phyloP scores from a whole-genome alignment of 2,113 vertebrate species.

The Hippolais icterina region DNA sequence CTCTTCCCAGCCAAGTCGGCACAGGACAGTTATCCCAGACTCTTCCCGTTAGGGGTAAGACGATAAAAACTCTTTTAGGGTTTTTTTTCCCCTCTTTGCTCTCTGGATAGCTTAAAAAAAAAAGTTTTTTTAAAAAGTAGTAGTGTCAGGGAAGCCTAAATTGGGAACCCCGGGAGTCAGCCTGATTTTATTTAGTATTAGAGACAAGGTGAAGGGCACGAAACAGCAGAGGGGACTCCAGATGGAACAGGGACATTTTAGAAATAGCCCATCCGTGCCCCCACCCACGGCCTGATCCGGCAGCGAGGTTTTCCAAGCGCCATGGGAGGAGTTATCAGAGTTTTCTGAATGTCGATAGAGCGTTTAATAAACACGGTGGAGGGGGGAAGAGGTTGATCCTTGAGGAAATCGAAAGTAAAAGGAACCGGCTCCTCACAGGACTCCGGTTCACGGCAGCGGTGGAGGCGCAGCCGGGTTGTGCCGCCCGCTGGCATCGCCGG shows the following conservation, averaged over 20 bases:
- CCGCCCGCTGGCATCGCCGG: neutral
- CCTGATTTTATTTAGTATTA: neutral
- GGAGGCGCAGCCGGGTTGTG: neutral
- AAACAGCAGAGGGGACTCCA: neutral
- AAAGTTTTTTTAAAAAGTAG: neutral
- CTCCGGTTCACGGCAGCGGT: neutral
- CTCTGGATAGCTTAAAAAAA: neutral
- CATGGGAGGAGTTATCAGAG: conserved; percentile 34
- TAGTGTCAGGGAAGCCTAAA: neutral
- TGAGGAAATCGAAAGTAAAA: conserved; percentile 15
- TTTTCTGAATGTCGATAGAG: neutral
- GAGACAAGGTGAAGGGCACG: neutral
- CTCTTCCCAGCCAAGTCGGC: neutral
- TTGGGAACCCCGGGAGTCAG: neutral
- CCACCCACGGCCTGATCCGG: neutral
- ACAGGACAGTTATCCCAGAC: neutral
- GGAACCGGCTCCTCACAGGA: neutral
- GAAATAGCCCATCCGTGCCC: neutral
- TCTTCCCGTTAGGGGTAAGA: neutral
- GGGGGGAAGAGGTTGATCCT: neutral
- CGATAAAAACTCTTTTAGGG: neutral
- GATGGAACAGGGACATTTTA: neutral
- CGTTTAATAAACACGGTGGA: neutral
- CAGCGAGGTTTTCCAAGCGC: neutral
- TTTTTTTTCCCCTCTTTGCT: neutral